These are phyloP conservation scores for Ctenoplectra terminalis DNA, from an alignment of 1,140 invertebrate genomes.

Conservation along the genomic window DNA sequence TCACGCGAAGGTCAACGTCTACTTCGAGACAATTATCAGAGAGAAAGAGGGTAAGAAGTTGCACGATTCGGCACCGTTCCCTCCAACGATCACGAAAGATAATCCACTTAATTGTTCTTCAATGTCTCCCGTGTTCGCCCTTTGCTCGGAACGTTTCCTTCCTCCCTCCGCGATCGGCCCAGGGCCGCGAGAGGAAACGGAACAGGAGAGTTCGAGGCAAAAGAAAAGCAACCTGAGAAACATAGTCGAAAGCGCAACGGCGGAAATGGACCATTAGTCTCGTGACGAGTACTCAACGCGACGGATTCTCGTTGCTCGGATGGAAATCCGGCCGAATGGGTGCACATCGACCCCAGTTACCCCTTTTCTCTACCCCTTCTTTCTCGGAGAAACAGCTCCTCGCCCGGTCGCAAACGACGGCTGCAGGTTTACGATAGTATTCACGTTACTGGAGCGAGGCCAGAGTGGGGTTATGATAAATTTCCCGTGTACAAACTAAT, in stretches of 20 bases:
- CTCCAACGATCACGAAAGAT: slow-evolving; percentile 1
- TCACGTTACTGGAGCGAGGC: slow-evolving; percentile 53
- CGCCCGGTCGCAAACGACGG: slow-evolving; percentile 34
- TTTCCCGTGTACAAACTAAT: slow-evolving; percentile 68
- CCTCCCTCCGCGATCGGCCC: too few species aligned
- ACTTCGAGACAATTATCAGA: slow-evolving; percentile 18
- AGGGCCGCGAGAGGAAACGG: background rate
- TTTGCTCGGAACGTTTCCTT: background rate
- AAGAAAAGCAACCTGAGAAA: slow-evolving; percentile 36
- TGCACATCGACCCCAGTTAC: slow-evolving; percentile 58
- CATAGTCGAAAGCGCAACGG: slow-evolving; percentile 35
- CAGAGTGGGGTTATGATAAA: slow-evolving; percentile 61
- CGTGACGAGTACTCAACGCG: slow-evolving; percentile 66
- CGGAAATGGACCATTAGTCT: slow-evolving; percentile 66
- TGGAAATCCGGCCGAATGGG: slow-evolving; percentile 62
- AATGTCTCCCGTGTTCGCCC: background rate
- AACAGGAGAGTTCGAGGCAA: background rate
- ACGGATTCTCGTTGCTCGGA: slow-evolving; percentile 62
- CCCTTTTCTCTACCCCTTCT: slow-evolving; percentile 25
- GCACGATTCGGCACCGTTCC: background rate
- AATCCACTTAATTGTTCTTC: slow-evolving; percentile 44
- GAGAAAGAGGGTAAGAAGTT: background rate
- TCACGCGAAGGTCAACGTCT: slow-evolving; percentile 22
- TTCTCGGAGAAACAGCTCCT: slow-evolving; percentile 32
- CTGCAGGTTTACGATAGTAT: slow-evolving; percentile 66